Conservation (phyloP, 2,888 invertebrate genomes). For the Caenorhabditis doughertyi region DNA sequence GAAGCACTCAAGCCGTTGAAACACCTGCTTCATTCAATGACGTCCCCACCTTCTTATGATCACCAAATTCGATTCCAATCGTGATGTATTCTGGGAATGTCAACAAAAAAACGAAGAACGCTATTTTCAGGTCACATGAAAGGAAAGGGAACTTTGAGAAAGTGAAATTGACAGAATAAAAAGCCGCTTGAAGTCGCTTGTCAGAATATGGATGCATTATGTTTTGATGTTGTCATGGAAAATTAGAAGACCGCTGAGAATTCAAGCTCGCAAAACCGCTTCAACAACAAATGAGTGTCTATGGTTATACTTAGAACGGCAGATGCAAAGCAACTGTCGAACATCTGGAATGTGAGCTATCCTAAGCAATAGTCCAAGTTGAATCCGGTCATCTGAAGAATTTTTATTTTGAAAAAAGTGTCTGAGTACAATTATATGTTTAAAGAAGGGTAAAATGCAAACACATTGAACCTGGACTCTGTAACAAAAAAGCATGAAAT, state of each 20-base stretch:
- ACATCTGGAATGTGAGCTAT: constrained; percentile 7
- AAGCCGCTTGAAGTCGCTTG: neutral
- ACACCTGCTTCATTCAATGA: constrained; percentile 8
- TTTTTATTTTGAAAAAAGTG: neutral
- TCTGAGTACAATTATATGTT: neutral
- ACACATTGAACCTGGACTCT: too few relatives aligned
- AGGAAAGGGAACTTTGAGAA: too few relatives aligned
- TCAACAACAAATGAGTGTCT: neutral
- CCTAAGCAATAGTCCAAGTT: neutral
- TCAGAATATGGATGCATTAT: neutral
- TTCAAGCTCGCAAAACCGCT: neutral
- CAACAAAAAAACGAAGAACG: neutral
- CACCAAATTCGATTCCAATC: neutral
- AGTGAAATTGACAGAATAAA: neutral
- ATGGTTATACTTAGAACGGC: neutral
- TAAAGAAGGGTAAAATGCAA: too few relatives aligned
- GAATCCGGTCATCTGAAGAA: neutral
- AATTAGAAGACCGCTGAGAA: neutral
- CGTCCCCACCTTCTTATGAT: neutral
- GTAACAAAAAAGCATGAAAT: too few relatives aligned
- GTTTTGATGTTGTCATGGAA: constrained; percentile 12
- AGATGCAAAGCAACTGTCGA: constrained; percentile 11
- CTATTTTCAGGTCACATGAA: neutral
- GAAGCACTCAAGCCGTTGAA: neutral
- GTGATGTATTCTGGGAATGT: neutral